Evolutionary conservation across 1,140 invertebrate genomes (phyloP).

Genomic region (Drosophila simulans): DNA sequence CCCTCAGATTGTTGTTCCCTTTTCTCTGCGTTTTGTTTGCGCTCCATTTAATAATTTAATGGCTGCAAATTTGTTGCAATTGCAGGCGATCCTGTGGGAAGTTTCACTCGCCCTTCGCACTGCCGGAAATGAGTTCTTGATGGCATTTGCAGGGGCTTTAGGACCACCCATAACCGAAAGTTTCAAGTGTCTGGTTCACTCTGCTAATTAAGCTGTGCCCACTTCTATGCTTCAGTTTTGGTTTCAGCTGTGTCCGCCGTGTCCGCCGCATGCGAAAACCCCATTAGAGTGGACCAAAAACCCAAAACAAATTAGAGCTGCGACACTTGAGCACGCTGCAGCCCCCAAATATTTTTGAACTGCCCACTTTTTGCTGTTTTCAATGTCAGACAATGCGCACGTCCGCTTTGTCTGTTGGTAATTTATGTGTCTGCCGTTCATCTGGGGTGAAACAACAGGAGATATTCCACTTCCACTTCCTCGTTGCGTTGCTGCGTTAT

Average conservation of each 20-base stretch:
- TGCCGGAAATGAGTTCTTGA: conserved; percentile 76
- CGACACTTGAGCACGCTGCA: conserved; percentile 25
- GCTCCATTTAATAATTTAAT: conserved; percentile 80
- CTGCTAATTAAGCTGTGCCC: conserved; percentile 57
- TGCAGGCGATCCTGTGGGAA: conserved; percentile 50
- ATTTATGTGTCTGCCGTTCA: conserved; percentile 78
- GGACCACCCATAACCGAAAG: conserved; percentile 50
- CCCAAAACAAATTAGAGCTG: conserved; percentile 50
- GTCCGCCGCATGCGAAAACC: conserved; percentile 29
- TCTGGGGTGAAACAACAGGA: conserved; percentile 39
- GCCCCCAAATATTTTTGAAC: background rate
- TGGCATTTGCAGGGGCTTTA: conserved; percentile 31
- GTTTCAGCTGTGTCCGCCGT: conserved; percentile 18
- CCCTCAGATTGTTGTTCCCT: conserved; percentile 16
- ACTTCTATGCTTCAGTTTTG: conserved; percentile 18
- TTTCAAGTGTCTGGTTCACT: conserved; percentile 48
- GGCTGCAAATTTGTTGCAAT: conserved; percentile 45
- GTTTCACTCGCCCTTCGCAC: conserved; percentile 22
- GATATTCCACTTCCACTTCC: conserved; percentile 20
- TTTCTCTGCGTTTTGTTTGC: conserved; percentile 34
- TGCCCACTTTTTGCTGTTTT: conserved; percentile 56
- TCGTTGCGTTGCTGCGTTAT: conserved; percentile 5
- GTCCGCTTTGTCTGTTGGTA: conserved; percentile 60
- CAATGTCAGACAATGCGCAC: conserved; percentile 71
- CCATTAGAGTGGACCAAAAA: conserved; percentile 32